Evolutionary conservation across 2,797 vertebrate species (phyloP).

Genomic region (Alosa sapidissima): DNA sequence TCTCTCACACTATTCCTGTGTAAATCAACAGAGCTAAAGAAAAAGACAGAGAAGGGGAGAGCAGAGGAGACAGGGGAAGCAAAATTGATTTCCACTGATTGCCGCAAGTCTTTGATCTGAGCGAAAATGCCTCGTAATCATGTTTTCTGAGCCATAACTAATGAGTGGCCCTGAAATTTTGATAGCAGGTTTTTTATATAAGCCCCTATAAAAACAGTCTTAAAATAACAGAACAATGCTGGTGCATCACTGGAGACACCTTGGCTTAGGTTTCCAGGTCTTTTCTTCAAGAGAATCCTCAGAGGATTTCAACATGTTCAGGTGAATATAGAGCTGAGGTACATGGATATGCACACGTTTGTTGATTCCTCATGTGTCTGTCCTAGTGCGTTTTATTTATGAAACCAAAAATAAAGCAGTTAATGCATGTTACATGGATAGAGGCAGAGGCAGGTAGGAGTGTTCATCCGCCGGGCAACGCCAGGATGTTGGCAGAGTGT

Average conservation of each 20-base stretch:
- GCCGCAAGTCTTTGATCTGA: conserved; percentile 48
- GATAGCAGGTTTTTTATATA: conserved; percentile 33
- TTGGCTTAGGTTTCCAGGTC: conserved; percentile 25
- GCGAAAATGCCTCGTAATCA: conserved; percentile 54
- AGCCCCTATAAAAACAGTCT: conserved; percentile 40
- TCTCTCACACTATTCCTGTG: conserved; percentile 31
- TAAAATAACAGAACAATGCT: conserved; percentile 33
- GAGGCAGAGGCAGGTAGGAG: not conserved
- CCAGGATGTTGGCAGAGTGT: not conserved
- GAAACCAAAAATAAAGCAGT: not conserved
- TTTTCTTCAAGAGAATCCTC: conserved; percentile 26
- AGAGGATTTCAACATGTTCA: not conserved
- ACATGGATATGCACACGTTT: not conserved
- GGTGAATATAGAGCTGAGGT: not conserved
- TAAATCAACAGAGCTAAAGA: conserved; percentile 50
- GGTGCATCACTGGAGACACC: conserved; percentile 1
- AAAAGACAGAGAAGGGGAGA: conserved; percentile 43
- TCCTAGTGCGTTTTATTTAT: not conserved
- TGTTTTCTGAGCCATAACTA: conserved; percentile 43
- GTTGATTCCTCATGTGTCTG: not conserved
- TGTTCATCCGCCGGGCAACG: not conserved
- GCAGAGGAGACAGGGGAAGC: conserved; percentile 30
- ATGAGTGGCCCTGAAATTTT: conserved; percentile 34
- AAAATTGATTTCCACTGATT: conserved; percentile 55
- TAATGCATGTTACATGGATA: not conserved